Percentiles rank a stretch among this genome's conserved stretches.
Evolutionary conservation across 1,140 invertebrate genomes (phyloP).

Genomic region (Chrysomallon squamiferum): DNA sequence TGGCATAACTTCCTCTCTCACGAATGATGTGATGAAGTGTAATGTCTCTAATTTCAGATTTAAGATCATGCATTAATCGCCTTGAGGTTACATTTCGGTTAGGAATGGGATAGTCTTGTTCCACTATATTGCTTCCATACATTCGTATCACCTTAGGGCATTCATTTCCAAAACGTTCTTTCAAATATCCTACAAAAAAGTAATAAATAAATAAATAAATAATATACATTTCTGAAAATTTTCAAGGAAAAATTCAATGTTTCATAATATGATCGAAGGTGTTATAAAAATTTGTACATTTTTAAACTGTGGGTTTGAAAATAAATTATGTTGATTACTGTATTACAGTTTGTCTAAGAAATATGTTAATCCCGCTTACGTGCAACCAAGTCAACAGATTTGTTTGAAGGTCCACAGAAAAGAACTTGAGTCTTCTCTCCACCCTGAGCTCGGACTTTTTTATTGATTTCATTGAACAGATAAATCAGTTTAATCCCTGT

Average conservation of each 20-base stretch:
- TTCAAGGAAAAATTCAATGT: too few species aligned
- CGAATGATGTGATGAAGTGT: conserved; percentile 42
- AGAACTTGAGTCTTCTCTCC: conserved; percentile 40
- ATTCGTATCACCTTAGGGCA: conserved; percentile 42
- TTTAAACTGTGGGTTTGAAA: too few species aligned
- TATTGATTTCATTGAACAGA: conserved; percentile 39
- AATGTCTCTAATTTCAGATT: conserved; percentile 20
- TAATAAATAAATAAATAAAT: too few species aligned
- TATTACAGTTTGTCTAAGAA: too few species aligned
- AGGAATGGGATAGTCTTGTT: conserved; percentile 41
- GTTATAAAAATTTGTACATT: too few species aligned
- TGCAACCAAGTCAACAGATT: conserved; percentile 46
- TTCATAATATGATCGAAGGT: too few species aligned
- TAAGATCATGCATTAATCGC: conserved; percentile 12
- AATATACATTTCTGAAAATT: too few species aligned
- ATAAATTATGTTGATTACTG: too few species aligned
- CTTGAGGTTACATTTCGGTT: conserved; percentile 16
- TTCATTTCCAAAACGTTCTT: conserved; percentile 14
- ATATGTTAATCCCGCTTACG: too few species aligned
- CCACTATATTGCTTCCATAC: conserved; percentile 41
- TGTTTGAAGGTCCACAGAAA: conserved; percentile 52
- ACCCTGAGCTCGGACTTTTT: conserved; percentile 10
- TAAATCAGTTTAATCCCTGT: conserved; percentile 39
- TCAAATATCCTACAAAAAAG: conserved; percentile 33
- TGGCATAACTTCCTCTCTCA: conserved; percentile 30